Evolutionary conservation across 2,113 vertebrate species (phyloP).

Genomic region (Leucopternis melanops): DNA sequence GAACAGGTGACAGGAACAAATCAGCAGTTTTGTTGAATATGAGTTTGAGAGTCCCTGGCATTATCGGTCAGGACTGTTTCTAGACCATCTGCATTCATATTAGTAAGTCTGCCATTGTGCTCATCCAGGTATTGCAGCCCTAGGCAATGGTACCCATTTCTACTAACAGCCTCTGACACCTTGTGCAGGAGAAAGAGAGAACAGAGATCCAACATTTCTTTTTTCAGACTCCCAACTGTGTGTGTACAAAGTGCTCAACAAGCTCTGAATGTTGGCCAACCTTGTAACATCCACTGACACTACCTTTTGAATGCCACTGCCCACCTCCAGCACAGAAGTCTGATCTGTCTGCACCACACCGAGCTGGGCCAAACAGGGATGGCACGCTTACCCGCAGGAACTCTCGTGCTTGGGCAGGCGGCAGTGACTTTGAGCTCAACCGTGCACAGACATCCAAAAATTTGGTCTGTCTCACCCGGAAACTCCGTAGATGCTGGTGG

Average conservation of each 20-base stretch:
- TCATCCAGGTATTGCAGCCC: neutral
- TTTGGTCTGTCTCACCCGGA: neutral
- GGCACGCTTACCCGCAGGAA: rapidly evolving
- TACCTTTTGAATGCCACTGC: neutral
- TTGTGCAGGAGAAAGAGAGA: neutral
- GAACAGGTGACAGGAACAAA: neutral
- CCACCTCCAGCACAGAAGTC: neutral
- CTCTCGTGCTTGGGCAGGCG: neutral
- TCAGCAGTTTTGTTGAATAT: neutral
- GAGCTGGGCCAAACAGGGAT: neutral
- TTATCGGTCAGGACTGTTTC: neutral
- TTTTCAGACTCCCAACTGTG: neutral
- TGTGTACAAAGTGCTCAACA: neutral
- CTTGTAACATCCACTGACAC: neutral
- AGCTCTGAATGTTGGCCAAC: neutral
- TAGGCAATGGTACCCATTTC: neutral
- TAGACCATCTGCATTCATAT: neutral
- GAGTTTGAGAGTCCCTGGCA: neutral
- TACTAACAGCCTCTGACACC: neutral
- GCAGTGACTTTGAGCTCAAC: neutral
- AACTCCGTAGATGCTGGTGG: neutral
- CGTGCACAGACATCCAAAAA: neutral
- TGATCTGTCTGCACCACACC: neutral
- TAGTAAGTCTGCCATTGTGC: neutral
- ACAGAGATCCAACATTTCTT: neutral